Evolutionary conservation across 2,797 vertebrate genomes (phyloP), one percentile per base, ranked within the genome.

Genomic region (Hyperoplus lanceolatus): DNA sequence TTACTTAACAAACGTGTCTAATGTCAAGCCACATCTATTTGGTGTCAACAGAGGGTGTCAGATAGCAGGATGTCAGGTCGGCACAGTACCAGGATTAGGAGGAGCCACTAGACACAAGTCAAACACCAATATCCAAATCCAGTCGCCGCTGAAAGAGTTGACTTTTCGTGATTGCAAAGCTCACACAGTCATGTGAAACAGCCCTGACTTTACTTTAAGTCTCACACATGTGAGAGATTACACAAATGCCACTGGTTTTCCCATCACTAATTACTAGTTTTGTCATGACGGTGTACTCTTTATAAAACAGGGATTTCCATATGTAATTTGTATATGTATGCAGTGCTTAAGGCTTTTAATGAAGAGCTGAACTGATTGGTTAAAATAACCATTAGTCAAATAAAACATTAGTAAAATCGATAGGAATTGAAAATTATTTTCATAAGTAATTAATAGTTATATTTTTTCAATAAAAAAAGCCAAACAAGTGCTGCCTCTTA

Each of bases 61-160:
- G 48, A 46, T n/a, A 79, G 56, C 82, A 87, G 86, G 92, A 90
- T 90, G 83, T 80, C 48, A 73, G 73, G 39, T 38, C n/a, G 68
- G 46, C 10, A 71, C 21, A 59, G 75, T 0, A 86, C 21, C 85
- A 77, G 88, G 84, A 90, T 81, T 1, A 82, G 79, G 82, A 83
- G 76, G 80, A 86, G 71, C 16, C 29, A 49, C 41, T 39, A n/a
- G 48, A 45, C 56, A 53, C 48, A 85, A 80, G 65, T 71, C 75
- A 91, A 90, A 90, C 80, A 87, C 15, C 18, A 46, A 53, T 7
- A 70, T 15, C 80, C 45, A 70, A 67, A 82, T 61, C 3, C 62
- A 60, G 11, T 3, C 4, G 21, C n/a, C 8, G 49, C 36, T 29
- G 29, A 36, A 69, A 18, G 36, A 57, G 29, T 9, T 38, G 51